Base-by-base conservation (phyloP, 1,140 invertebrate species). In the Cydia amplana region DNA sequence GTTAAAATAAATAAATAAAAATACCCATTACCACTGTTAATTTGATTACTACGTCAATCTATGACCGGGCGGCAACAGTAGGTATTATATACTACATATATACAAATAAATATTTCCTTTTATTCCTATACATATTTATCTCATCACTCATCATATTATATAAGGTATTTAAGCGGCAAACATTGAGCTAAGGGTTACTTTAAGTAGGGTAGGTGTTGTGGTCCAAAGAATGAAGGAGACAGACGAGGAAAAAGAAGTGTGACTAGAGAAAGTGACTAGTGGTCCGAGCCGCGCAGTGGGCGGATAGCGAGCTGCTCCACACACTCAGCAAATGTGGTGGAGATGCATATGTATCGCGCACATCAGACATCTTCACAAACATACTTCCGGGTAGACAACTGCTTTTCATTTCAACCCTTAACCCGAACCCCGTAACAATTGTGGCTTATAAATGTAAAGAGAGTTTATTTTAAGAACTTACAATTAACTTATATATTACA, bases 381-480 rank as follows among this genome's bases (percentile, higher is more conserved):
- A 55, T n/a, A 55, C 0, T 60, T 60, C 55, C n/a, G 9, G 55
- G 55, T 12, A 60, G 55, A 23, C 16, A 20, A 60, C 55, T 5
- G n/a, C 55, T 23, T 60, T 60, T 23, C 18, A 60, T 60, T 60
- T 60, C 55, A 60, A 60, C 55, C 20, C 55, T 23, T 23, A 60
- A 60, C 55, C 6, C 9, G 55, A 60, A 60, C 16, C 55, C 20
- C 55, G 20, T 23, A 60, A 60, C 55, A 87, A 88, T 90, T 90
- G 85, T 90, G 85, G 82, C 88, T 91, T 93, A 93, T 88, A 82
- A 87, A 90, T 91, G 88, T 93, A 93, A 91, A 91, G 89, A 92
- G 87, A 91, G 88, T 90, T 91, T 90, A 88, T 84, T 87, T 85
- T 83, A 88, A 87, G 82, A 92, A 87, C 88, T 92, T 91, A 90